Percentiles rank a stretch among this genome's conserved stretches.
These are phyloP conservation scores for Drosophila serrata DNA, from an alignment of 1,140 invertebrate species.

Conservation along the genomic window DNA sequence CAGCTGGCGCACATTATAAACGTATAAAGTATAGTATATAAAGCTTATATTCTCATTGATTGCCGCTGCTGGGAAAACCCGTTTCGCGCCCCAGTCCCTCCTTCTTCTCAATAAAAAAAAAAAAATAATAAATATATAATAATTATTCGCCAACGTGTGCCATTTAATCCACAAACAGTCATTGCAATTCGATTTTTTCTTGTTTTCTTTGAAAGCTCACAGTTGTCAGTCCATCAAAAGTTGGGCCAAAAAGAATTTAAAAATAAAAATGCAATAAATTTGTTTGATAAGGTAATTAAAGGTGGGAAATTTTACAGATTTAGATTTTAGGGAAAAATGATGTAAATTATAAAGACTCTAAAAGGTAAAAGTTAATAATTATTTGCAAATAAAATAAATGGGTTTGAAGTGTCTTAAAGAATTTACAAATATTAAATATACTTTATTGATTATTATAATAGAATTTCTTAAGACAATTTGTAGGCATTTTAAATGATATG, in stretches of 20 bases:
- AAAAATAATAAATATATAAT: no score
- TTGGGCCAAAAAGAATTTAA: slow-evolving; percentile 8
- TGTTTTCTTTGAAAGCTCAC: neutral
- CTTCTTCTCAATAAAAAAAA: slow-evolving; percentile 25
- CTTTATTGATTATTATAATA: neutral
- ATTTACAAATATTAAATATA: no score
- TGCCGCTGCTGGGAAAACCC: slow-evolving; percentile 48
- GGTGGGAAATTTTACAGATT: no score
- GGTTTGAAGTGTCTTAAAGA: neutral
- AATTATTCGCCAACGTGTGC: slow-evolving; percentile 21
- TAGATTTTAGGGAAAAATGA: neutral
- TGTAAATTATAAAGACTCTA: neutral
- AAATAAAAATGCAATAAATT: slow-evolving; percentile 8
- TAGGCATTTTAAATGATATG: neutral
- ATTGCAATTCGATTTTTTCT: neutral
- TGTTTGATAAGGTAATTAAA: slow-evolving; percentile 7
- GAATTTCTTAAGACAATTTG: no score
- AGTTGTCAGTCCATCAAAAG: slow-evolving; percentile 37
- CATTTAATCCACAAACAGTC: slow-evolving; percentile 5
- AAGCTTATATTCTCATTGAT: slow-evolving; percentile 27
- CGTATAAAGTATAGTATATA: neutral
- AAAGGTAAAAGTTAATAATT: neutral
- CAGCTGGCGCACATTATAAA: slow-evolving; percentile 3
- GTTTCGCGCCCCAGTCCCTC: slow-evolving; percentile 34
- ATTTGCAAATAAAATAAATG: neutral